Percentiles rank a stretch among this genome's conserved stretches.
Evolutionary conservation across 2,797 vertebrate species (phyloP).

Genomic region (Cuculus canorus): DNA sequence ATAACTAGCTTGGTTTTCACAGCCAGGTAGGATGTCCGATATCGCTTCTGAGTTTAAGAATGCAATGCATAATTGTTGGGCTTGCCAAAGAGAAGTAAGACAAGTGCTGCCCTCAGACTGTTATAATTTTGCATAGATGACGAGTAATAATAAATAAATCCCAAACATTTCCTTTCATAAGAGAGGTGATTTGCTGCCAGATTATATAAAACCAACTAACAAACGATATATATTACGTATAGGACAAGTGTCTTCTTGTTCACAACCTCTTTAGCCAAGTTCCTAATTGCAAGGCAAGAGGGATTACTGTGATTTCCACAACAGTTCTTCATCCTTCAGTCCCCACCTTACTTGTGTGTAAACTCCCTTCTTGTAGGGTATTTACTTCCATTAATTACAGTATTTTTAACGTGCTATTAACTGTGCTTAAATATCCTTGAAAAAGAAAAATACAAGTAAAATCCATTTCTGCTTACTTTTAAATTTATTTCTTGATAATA

Average conservation of each 20-base stretch:
- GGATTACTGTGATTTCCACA: neutral
- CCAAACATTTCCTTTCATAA: neutral
- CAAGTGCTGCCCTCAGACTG: neutral
- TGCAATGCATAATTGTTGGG: rapidly evolving
- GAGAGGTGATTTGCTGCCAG: neutral
- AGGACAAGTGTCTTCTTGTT: neutral
- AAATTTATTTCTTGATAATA: neutral
- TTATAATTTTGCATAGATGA: neutral
- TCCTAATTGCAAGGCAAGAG: neutral
- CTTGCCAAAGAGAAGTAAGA: neutral
- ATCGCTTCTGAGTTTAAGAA: neutral
- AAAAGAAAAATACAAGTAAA: neutral
- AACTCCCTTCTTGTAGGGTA: neutral
- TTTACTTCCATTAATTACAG: neutral
- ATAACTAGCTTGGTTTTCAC: neutral
- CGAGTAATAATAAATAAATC: neutral
- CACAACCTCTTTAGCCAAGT: neutral
- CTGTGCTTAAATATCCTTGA: neutral
- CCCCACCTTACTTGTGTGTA: neutral
- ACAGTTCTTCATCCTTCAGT: neutral
- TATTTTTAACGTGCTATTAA: neutral
- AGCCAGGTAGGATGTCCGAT: neutral
- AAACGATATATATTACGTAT: neutral
- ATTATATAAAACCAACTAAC: neutral
- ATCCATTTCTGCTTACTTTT: neutral